phyloP scores from a whole-genome alignment of 2,888 invertebrate genomes.

The Dioctria rufipes region DNA sequence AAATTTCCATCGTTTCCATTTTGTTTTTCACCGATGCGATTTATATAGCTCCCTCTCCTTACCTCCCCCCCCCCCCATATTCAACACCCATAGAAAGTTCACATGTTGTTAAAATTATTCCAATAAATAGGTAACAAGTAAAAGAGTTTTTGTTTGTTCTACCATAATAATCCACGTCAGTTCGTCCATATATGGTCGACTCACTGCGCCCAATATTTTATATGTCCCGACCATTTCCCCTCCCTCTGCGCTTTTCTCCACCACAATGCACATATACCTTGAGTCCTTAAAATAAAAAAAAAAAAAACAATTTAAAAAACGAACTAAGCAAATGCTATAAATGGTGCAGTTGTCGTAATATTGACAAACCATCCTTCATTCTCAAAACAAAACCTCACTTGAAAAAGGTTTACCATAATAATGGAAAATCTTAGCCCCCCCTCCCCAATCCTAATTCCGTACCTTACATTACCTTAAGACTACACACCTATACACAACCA shows the following conservation, averaged over 20 bases:
- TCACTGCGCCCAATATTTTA: too few species aligned
- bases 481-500: not conserved
- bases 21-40: slow-evolving; percentile 35
- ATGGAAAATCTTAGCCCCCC: slow-evolving; percentile 11
- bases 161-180: slow-evolving; percentile 20
- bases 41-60: too few species aligned
- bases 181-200: too few species aligned
- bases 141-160: slow-evolving; percentile 14
- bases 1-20: slow-evolving; percentile 50
- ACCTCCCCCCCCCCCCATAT: too few species aligned
- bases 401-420: slow-evolving; percentile 20
- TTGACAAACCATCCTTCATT: slow-evolving; percentile 51
- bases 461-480: not conserved
- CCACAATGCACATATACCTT: not conserved
- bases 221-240: too few species aligned
- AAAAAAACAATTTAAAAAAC: not conserved
- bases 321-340: slow-evolving; percentile 34
- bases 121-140: slow-evolving; percentile 30
- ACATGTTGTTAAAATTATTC: slow-evolving; percentile 47
- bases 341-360: slow-evolving; percentile 51
- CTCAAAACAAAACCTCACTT: slow-evolving; percentile 40
- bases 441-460: not conserved
- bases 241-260: not conserved
- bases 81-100: slow-evolving; percentile 9
- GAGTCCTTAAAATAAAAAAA: too few species aligned